These are phyloP conservation scores for Falco rusticolus DNA, from an alignment of 2,797 vertebrate genomes.

Conservation along the genomic window DNA sequence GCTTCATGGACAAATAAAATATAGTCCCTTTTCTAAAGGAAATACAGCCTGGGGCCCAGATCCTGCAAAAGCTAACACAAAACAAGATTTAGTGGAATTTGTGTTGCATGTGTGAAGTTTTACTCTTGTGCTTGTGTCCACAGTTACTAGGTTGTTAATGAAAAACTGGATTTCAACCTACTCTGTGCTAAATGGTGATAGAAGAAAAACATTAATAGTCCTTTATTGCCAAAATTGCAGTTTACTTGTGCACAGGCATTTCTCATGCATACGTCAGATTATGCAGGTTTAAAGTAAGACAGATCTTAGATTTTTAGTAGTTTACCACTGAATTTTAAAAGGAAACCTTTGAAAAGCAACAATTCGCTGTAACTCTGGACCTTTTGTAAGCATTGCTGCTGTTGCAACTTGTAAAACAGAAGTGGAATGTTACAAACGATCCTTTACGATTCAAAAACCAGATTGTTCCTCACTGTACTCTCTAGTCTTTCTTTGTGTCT, in stretches of 20 bases:
- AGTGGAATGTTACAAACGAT: constrained; percentile 74
- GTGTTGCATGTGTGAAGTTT: not conserved
- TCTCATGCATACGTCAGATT: constrained; percentile 18
- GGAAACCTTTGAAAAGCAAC: not conserved
- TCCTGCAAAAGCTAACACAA: not conserved
- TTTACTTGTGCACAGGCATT: constrained; percentile 37
- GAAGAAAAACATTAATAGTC: constrained; percentile 37
- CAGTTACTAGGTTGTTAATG: not conserved
- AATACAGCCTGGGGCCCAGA: not conserved
- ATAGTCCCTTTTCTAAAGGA: not conserved
- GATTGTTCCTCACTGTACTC: constrained; percentile 49
- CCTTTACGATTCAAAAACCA: constrained; percentile 63
- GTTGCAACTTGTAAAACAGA: constrained; percentile 64
- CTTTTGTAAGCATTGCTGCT: constrained; percentile 57
- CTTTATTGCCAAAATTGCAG: constrained; percentile 45
- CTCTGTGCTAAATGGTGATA: constrained; percentile 20
- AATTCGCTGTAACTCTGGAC: constrained; percentile 52
- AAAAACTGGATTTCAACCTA: constrained; percentile 41
- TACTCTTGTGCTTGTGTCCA: not conserved
- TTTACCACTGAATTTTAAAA: constrained; percentile 52
- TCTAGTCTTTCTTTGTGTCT: constrained; percentile 88
- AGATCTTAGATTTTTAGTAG: constrained; percentile 22
- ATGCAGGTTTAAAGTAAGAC: constrained; percentile 52
- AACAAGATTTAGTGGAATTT: not conserved
- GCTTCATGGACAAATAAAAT: not conserved